These are phyloP conservation scores for Mirza zaza DNA, from an alignment of 2,113 vertebrate species.

Conservation along the genomic window DNA sequence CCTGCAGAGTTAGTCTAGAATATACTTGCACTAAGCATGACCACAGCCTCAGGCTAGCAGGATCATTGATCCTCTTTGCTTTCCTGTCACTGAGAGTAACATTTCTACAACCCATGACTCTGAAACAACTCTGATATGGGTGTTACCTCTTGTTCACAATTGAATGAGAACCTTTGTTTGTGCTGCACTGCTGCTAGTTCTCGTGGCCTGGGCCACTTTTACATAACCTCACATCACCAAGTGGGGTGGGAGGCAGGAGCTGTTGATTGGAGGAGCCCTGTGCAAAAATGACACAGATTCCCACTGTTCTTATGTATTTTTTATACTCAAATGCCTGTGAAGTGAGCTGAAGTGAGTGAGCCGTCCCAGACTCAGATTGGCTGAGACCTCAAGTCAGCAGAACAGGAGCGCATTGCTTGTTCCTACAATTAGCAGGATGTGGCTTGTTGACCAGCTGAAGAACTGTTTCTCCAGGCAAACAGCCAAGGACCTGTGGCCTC, in stretches of 20 bases:
- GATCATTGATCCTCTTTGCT: neutral
- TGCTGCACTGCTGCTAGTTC: neutral
- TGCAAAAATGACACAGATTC: neutral
- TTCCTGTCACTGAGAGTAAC: neutral
- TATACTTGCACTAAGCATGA: neutral
- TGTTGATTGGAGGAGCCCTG: too few relatives aligned
- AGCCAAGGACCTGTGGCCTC: too few relatives aligned
- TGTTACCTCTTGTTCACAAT: neutral
- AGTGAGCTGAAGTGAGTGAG: too few relatives aligned
- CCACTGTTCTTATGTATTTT: neutral
- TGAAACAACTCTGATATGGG: too few relatives aligned
- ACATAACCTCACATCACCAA: neutral
- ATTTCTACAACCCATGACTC: neutral
- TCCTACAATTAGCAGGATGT: too few relatives aligned
- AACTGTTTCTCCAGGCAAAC: too few relatives aligned
- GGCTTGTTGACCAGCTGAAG: too few relatives aligned
- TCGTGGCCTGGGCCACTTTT: neutral
- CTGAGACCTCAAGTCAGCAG: too few relatives aligned
- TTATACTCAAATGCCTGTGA: neutral
- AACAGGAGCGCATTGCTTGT: too few relatives aligned
- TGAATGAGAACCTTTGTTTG: neutral
- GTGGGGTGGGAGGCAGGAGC: neutral
- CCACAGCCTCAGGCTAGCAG: neutral
- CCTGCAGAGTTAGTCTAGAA: neutral
- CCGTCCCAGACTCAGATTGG: too few relatives aligned